These are phyloP conservation scores for Clusia tigrina DNA, from an alignment of 2,888 invertebrate genomes.

Conservation along the genomic window DNA sequence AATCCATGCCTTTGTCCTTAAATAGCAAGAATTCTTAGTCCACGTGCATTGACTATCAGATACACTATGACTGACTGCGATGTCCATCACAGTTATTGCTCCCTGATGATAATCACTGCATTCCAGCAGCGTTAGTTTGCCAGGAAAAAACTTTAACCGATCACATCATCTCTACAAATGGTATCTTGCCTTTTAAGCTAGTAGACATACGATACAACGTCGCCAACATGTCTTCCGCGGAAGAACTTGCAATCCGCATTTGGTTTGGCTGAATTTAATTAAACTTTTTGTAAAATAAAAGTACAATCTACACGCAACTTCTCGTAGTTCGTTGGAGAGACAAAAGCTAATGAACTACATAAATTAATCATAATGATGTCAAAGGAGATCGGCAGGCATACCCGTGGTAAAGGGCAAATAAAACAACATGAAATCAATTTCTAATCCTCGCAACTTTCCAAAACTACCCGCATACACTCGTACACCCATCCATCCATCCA, in stretches of 20 bases:
- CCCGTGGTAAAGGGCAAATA: no score
- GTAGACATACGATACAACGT: slow-evolving; percentile 40
- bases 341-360: no score
- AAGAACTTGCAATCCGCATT: slow-evolving; percentile 40
- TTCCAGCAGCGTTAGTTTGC: slow-evolving; percentile 29
- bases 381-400: slow-evolving; percentile 58
- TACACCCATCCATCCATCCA: no score
- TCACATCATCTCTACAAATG: slow-evolving; percentile 51
- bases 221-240: slow-evolving; percentile 57
- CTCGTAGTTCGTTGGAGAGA: no score
- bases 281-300: slow-evolving; percentile 36
- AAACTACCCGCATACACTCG: no score
- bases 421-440: no score
- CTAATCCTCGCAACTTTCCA: no score
- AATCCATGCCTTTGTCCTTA: slow-evolving; percentile 53
- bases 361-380: slow-evolving; percentile 57
- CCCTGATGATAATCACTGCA: slow-evolving; percentile 48
- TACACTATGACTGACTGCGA: slow-evolving; percentile 32
- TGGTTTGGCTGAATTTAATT: slow-evolving; percentile 50
- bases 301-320: slow-evolving; percentile 30
- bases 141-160: slow-evolving; percentile 19
- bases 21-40: slow-evolving; percentile 50
- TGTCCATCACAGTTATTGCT: slow-evolving; percentile 47
- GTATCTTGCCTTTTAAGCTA: slow-evolving; percentile 48
- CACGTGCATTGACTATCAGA: slow-evolving; percentile 59